These are phyloP conservation scores for Rhamphomyia laevipes DNA, from an alignment of 2,888 invertebrate genomes.

Conservation along the genomic window DNA sequence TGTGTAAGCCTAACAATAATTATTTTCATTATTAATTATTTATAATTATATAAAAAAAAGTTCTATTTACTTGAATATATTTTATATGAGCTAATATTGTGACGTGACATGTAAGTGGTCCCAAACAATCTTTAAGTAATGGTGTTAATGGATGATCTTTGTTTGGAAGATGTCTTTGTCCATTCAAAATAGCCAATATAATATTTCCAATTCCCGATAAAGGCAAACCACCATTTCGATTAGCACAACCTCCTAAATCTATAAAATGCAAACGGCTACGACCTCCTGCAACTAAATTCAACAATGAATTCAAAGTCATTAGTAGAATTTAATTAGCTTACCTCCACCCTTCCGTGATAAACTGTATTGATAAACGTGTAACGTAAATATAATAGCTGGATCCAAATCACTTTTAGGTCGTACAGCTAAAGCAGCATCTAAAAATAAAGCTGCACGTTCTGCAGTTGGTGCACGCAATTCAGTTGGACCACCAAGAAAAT, in stretches of 20 bases:
- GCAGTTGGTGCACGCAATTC: constrained; percentile 90
- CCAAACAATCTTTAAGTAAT: constrained; percentile 84
- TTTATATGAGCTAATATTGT: constrained; percentile 96
- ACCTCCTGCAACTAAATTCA: constrained; percentile 77
- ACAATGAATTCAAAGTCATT: too few relatives aligned
- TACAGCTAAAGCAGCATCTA: constrained; percentile 84
- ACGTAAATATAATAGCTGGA: constrained; percentile 87
- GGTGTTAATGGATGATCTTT: constrained; percentile 93
- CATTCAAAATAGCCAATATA: constrained; percentile 89
- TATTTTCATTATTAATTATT: too few relatives aligned
- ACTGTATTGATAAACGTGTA: constrained; percentile 94
- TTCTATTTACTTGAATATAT: constrained; percentile 41
- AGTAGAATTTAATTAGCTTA: constrained; percentile 32
- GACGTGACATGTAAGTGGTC: constrained; percentile 86
- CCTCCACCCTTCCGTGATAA: constrained; percentile 85
- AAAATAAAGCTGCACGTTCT: constrained; percentile 88
- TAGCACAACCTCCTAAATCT: constrained; percentile 88
- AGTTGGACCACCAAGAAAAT: constrained; percentile 83
- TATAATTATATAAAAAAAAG: background rate
- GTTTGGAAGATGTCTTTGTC: constrained; percentile 92
- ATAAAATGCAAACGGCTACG: constrained; percentile 90
- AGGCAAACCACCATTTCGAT: constrained; percentile 79
- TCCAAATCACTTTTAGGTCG: constrained; percentile 61
- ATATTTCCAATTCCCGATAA: constrained; percentile 93
- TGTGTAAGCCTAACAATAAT: constrained; percentile 59